Base-by-base conservation (phyloP, 2,888 invertebrate genomes). In the Ennomos quercinarius region DNA sequence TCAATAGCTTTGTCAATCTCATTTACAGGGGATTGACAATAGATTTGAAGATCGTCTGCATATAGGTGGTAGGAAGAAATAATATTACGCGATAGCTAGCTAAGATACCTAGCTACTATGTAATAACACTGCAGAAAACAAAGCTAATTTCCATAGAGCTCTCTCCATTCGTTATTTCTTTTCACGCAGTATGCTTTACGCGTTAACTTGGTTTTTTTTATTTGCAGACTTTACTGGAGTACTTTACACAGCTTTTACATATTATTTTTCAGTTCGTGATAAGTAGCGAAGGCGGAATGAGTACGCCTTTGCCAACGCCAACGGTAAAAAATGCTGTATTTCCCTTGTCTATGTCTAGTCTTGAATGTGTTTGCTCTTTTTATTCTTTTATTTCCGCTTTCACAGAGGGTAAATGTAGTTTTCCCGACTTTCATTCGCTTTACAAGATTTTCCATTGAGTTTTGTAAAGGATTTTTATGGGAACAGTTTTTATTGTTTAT, bases 231-330 rank as follows among this genome's bases (percentile, higher is more conserved):
- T 59, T 57, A 37, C 39, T 54, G 57, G 52, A 76, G 79, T 64
- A 66, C 72, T 72, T 61, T 47, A 66, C 55, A 59, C 66, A 64
- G 27, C 68, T 76, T 76, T 73, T 71, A 68, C 67, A 70, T 80
- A 81, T 80, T 83, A 79, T 80, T 83, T 77, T 77, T 77, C 76
- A 76, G 74, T 77, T 76, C 73, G 72, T 68, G 74, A 74, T 66
- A 77, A 77, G 78, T 66, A 76, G 67, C 67, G 73, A 67, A 68
- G 59, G 68, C 51, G 57, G 63, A 71, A 69, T 72, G 50, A 52
- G 51, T 54, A 50, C 41, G 38, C 60, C 48, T 64, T 57, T 63
- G 55, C 59, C 51, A 54, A 63, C 53, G 27, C 66, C 55, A 12
- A 45, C 35, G 45, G 12, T 27, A 60, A 63, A 72, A 71, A 71